Percentiles rank a stretch among this genome's conserved stretches.
phyloP scores from a whole-genome alignment of 1,140 invertebrate species.

The Littorina saxatilis region DNA sequence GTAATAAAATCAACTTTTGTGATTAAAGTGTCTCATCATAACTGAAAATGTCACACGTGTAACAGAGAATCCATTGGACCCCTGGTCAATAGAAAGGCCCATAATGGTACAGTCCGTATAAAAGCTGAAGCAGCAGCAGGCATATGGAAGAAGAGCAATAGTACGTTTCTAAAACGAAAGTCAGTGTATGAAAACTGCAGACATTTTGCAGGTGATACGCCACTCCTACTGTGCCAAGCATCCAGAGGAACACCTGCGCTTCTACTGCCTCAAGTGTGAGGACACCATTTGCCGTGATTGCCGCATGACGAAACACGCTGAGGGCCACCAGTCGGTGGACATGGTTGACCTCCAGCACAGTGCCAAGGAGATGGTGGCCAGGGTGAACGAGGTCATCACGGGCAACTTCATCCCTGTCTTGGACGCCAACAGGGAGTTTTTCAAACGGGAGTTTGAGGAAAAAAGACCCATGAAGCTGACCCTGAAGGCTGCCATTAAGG shows the following conservation, averaged over 20 bases:
- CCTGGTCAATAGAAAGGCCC: too few relatives aligned
- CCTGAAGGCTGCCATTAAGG: neutral
- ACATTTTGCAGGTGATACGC: slow-evolving; percentile 1
- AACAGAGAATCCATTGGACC: too few relatives aligned
- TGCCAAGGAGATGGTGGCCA: slow-evolving; percentile 27
- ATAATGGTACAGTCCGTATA: too few relatives aligned
- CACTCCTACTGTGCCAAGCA: slow-evolving; percentile 14
- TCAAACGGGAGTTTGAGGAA: neutral
- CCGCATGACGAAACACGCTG: slow-evolving; percentile 23
- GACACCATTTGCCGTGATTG: slow-evolving; percentile 22
- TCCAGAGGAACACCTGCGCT: slow-evolving; percentile 17
- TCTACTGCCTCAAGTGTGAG: slow-evolving; percentile 25
- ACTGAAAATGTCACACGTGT: too few relatives aligned
- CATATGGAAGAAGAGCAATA: too few relatives aligned
- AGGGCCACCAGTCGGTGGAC: slow-evolving; percentile 19
- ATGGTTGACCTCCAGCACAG: slow-evolving; percentile 14
- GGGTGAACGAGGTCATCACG: slow-evolving; percentile 19
- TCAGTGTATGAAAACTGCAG: too few relatives aligned
- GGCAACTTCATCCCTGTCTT: slow-evolving; percentile 3
- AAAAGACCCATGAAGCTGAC: neutral
- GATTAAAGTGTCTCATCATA: too few relatives aligned
- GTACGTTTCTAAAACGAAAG: too few relatives aligned
- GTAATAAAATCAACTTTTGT: too few relatives aligned
- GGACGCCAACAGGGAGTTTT: neutral
- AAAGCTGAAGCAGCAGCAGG: too few relatives aligned